Evolutionary conservation across 2,888 invertebrate genomes (phyloP), one percentile per base, ranked within the genome.

Genomic region (Exephanes ischioxanthus): DNA sequence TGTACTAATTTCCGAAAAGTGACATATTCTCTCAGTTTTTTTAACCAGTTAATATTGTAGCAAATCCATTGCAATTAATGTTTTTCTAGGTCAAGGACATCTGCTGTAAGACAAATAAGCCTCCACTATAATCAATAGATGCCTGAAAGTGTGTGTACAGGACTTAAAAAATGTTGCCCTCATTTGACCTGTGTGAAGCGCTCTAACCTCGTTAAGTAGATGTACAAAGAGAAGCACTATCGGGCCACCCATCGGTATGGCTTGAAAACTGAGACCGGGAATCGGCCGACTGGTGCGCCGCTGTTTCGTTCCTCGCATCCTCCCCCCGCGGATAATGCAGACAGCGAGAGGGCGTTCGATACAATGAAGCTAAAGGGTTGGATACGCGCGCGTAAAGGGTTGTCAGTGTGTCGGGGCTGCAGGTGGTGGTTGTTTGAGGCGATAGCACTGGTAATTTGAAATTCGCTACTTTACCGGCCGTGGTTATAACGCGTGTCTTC

Each of bases 171-270:
- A 11, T 41, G 41, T 11, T 6, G 37, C 2, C 11, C 41, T 41
- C 11, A 5, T 41, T 11, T 11, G 2, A 41, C 41, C 9, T 2
- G 3, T 11, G 2, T 11, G 41, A 41, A 41, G 41, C 41, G 26
- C 26, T 26, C 5, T 1, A 61, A 4, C 5, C 26, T 26, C 16
- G 14, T 4, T 14, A 61, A 41, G 16, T 41, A 19, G 2, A 66
- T 41, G 33, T 33, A 19, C 26, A 16, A 16, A 61, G 71, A 71
- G 48, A 53, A 67, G 73, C 61, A 80, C 61, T 37, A 6, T 41
- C 53, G 78, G 79, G 86, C 85, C 86, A 84, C 85, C 86, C 82
- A 53, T 82, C 81, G 85, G 87, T 71, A 77, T 75, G 83, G 83
- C 80, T 86, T 70, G 83, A 53, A 83, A 87, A 63, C 80, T 70